A percentile compares a stretch with the other conserved stretches of the same genome.
Conservation (phyloP, 64 coral and sea anemone species). For the Trachythela sp. region DNA sequence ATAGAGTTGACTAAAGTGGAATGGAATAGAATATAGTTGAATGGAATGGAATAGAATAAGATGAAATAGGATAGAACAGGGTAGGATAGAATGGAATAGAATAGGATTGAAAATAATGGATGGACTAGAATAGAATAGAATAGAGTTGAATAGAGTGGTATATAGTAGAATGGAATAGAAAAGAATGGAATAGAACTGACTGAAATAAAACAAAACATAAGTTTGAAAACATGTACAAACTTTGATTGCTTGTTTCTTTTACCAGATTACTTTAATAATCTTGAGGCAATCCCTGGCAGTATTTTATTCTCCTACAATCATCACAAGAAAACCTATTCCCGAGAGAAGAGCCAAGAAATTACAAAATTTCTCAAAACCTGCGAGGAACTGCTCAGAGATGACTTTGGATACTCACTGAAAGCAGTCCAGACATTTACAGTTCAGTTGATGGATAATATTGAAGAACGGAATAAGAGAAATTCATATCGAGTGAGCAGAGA, state of each 20-base stretch:
- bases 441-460: constrained; percentile 2
- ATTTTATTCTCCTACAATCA: neutral
- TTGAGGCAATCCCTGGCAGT: neutral
- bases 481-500: neutral
- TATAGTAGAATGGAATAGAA: too few species aligned
- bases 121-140: too few species aligned
- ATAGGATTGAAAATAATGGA: too few species aligned
- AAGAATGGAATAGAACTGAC: too few species aligned
- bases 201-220: too few species aligned
- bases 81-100: too few species aligned
- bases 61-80: too few species aligned
- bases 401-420: neutral
- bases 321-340: neutral
- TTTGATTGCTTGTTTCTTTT: neutral
- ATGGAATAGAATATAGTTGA: too few species aligned
- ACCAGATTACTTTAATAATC: neutral
- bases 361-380: neutral
- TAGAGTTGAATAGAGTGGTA: too few species aligned
- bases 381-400: neutral
- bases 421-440: neutral
- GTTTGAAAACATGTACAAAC: too few species aligned
- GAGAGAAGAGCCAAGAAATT: neutral
- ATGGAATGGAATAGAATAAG: too few species aligned
- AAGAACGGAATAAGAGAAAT: neutral
- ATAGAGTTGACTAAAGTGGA: too few species aligned